A percentile compares a stretch with the other conserved stretches of the same genome.
Evolutionary conservation across 1,140 invertebrate species (phyloP).

Genomic region (Magallana gigas): DNA sequence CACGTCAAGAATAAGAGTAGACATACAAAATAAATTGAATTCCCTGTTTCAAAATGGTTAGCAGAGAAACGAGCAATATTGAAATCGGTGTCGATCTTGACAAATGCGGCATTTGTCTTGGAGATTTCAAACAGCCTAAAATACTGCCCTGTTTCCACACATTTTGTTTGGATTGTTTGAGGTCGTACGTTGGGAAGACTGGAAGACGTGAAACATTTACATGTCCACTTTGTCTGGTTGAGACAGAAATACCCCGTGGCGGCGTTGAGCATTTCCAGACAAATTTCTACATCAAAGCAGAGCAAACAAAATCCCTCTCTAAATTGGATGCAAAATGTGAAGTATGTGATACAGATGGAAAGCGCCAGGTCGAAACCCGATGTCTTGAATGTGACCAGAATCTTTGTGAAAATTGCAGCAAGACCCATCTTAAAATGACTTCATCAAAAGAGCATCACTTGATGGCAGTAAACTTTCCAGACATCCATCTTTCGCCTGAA

Average conservation of each 20-base stretch:
- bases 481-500: conserved; percentile 1
- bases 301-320: not conserved
- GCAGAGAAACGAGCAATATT: not conserved
- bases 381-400: conserved; percentile 50
- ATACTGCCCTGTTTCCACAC: conserved; percentile 50
- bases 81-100: conserved; percentile 26
- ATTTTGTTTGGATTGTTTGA: conserved; percentile 43
- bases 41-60: not conserved
- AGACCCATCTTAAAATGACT: conserved; percentile 48
- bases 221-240: conserved; percentile 41
- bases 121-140: conserved; percentile 41
- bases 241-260: conserved; percentile 43
- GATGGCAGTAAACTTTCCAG: not conserved
- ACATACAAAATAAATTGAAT: too few relatives aligned
- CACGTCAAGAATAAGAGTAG: too few relatives aligned
- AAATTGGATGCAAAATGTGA: conserved; percentile 24
- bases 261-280: conserved; percentile 49
- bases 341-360: conserved; percentile 40
- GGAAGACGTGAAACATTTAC: conserved; percentile 28
- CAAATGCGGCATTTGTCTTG: conserved; percentile 42
- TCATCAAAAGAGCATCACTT: conserved; percentile 49
- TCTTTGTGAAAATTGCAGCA: conserved; percentile 40
- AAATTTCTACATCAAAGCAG: conserved; percentile 47
- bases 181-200: conserved; percentile 44
- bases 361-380: conserved; percentile 23